phyloP scores from a whole-genome alignment of 1,140 invertebrate species.

The Asbolus verrucosus region DNA sequence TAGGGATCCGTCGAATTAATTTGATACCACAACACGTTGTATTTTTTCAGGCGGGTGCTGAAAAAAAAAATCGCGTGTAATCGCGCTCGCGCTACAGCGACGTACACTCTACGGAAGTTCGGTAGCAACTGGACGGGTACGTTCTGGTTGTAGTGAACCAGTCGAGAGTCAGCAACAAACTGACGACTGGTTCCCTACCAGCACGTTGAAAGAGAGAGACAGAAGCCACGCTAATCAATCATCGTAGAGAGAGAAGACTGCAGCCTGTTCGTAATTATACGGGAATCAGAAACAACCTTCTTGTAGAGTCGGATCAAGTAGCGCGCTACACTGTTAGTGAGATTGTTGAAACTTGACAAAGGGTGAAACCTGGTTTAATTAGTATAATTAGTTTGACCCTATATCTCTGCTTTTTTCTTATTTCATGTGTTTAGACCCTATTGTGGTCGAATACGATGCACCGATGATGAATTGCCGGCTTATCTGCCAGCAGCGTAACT shows the following conservation, averaged over 20 bases:
- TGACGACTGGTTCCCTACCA: slow-evolving; percentile 56
- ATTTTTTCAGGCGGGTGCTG: slow-evolving; percentile 40
- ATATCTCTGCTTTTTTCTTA: slow-evolving; percentile 25
- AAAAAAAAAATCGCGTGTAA: slow-evolving; percentile 37
- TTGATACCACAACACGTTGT: slow-evolving; percentile 14
- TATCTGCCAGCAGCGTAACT: too few species aligned
- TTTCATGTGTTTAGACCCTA: neutral
- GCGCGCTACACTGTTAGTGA: slow-evolving; percentile 58
- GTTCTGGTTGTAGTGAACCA: slow-evolving; percentile 40
- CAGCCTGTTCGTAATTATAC: slow-evolving; percentile 54
- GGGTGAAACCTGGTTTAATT: slow-evolving; percentile 58
- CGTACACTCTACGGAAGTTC: slow-evolving; percentile 47
- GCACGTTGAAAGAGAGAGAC: slow-evolving; percentile 47
- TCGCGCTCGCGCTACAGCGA: slow-evolving; percentile 14
- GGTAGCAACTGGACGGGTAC: slow-evolving; percentile 52
- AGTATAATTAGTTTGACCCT: slow-evolving; percentile 53
- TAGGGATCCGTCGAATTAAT: slow-evolving; percentile 15
- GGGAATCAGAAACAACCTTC: slow-evolving; percentile 59
- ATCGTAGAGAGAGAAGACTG: slow-evolving; percentile 45
- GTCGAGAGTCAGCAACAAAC: slow-evolving; percentile 52
- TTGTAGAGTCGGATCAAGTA: slow-evolving; percentile 57
- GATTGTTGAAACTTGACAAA: slow-evolving; percentile 54
- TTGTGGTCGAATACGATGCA: slow-evolving; percentile 6
- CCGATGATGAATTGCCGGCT: neutral
- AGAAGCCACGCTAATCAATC: slow-evolving; percentile 39